Base-by-base conservation (phyloP, 2,888 invertebrate genomes). In the Agrilus cyanescens region DNA sequence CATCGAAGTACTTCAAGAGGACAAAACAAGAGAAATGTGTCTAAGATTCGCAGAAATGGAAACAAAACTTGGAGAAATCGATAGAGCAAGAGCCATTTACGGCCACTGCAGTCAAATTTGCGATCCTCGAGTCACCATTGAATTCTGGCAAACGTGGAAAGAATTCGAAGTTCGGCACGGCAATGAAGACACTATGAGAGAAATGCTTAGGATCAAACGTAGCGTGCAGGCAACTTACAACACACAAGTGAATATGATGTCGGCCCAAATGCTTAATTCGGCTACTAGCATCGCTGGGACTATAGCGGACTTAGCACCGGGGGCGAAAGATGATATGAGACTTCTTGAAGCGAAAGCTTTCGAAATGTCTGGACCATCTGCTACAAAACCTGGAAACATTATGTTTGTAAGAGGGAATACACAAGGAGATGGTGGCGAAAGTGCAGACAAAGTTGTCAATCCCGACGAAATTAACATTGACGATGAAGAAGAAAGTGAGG, bases 81-180 rank as follows among this genome's bases (percentile, higher is more conserved):
- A 98, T 65, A 75, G 98, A 51, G 97, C 97, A 0, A 71, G 98
- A 50, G 95, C 95, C 2, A 87, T 99, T 57, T 99, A 97, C 64
- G 87, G 89, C 0, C 96, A 99, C 66, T 96, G 96, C 60, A 94
- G 96, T 56, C 97, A 99, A 74, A 91, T 97, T 67, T 97, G 96
- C 67, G 98, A 99, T 73, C 98, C 98, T 2, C 78, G 98, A 62
- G 94, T 95, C 7, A 90, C 93, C 4, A 78, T 80, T 0, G 85
- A 88, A 43, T 99, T 98, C 67, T 98, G 98, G 97, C 88, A 91
- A 61, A 88, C 89, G 1, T 99, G 98, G 98, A 95, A 96, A 65
- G 95, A 97, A 59, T 99, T 99, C 71, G 98, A 99, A 72, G 90
- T 97, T 13, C 80, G 90, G 37, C 97, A 98, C 68, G 98, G 98